A percentile compares a stretch with the other conserved stretches of the same genome.
Evolutionary conservation across 1,140 invertebrate species (phyloP).

Genomic region (Drosophila nebulosa): DNA sequence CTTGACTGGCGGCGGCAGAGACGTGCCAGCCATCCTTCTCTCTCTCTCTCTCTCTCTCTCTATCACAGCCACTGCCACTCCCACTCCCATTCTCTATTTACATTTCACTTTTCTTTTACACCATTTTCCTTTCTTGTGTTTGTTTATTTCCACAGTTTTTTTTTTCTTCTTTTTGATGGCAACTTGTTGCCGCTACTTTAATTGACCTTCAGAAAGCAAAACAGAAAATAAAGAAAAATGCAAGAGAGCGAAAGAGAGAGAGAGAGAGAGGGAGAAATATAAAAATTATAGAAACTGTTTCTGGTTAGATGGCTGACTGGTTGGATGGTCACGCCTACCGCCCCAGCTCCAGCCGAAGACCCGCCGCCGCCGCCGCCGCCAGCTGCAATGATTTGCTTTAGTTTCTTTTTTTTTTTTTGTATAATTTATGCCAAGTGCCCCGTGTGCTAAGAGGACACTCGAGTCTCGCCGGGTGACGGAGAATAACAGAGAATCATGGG

Average conservation of each 20-base stretch:
- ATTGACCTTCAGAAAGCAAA: slow-evolving; percentile 51
- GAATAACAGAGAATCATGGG: background rate
- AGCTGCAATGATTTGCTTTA: slow-evolving; percentile 9
- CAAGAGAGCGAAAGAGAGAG: background rate
- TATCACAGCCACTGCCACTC: background rate
- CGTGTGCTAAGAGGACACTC: slow-evolving; percentile 53
- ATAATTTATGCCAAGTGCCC: slow-evolving; percentile 64
- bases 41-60: background rate
- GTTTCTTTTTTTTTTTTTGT: too few species aligned
- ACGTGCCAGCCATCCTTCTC: slow-evolving; percentile 50
- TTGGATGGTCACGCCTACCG: slow-evolving; percentile 23
- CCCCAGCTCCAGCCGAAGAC: too few species aligned
- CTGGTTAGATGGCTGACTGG: background rate
- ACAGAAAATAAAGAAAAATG: background rate
- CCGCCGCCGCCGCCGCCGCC: background rate
- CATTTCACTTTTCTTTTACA: slow-evolving; percentile 75
- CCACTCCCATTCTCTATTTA: slow-evolving; percentile 60
- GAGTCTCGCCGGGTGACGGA: slow-evolving; percentile 42
- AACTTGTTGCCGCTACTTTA: slow-evolving; percentile 45
- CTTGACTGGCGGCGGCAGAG: slow-evolving; percentile 75
- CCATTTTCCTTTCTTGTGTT: slow-evolving; percentile 37
- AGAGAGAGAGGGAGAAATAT: background rate
- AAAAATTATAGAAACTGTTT: background rate
- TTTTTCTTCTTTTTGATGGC: background rate
- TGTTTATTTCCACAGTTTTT: slow-evolving; percentile 3